Evolutionary conservation across 2,888 invertebrate genomes (phyloP), one percentile per base, ranked within the genome.

Genomic region (Caprella mutica): DNA sequence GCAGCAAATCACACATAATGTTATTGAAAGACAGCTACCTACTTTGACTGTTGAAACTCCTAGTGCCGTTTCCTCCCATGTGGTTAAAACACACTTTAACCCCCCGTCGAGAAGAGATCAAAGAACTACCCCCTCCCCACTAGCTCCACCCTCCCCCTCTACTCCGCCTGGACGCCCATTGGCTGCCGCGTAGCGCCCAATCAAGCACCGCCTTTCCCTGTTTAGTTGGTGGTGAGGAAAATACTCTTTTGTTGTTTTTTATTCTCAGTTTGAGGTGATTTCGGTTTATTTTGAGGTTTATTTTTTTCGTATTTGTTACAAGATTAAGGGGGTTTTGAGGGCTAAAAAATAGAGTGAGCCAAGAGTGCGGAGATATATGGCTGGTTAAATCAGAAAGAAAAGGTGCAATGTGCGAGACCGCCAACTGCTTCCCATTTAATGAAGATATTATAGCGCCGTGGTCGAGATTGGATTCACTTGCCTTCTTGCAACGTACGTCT

Each of bases 1-100:
- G 29, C 23, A n/a, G n/a, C 29, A 26, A 48, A 48, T 48, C 48
- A 48, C 29, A 48, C 30, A 48, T 48, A 48, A 48, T 48, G 48
- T 48, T 48, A 48, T 48, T 48, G 48, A 48, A 48, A 48, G 48
- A 48, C 29, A 48, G 48, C 48, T 48, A n/a, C n/a, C n/a, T n/a
- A n/a, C n/a, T n/a, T n/a, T n/a, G n/a, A n/a, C n/a, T 48, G 48
- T 27, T 30, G 48, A 29, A 30, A 12, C 30, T 27, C 21, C 19
- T n/a, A 14, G 30, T 30, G 29, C 48, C 48, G 23, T n/a, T 48
- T 48, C 48, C 48, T 27, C 48, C 30, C 30, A 21, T 48, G 48
- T 30, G 48, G 48, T 48, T 48, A 48, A 48, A 48, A 48, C 48
- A 30, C 48, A 24, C 48, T 48, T 48, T 30, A 48, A 48, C 48